Conservation (phyloP, 2,113 vertebrate species). For the Felis chaus region DNA sequence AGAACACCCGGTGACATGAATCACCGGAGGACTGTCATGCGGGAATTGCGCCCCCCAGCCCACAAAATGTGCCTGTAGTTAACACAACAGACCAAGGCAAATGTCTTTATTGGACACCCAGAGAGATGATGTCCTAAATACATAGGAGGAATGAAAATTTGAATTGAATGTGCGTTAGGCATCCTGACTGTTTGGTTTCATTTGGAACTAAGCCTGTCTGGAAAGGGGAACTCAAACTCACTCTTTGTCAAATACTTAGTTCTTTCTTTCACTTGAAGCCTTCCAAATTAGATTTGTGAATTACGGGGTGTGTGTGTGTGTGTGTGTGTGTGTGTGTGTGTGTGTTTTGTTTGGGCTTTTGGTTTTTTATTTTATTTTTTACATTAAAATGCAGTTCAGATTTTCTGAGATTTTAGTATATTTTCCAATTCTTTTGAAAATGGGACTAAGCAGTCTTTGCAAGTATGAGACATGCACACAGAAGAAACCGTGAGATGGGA, state of each 20-base stretch:
- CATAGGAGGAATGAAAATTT: background rate
- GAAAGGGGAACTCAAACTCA: slow-evolving; percentile 64
- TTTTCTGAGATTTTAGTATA: slow-evolving; percentile 64
- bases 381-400: slow-evolving; percentile 60
- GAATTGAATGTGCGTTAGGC: rapidly evolving
- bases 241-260: background rate
- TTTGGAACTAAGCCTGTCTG: slow-evolving; percentile 62
- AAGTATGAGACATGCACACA: slow-evolving; percentile 6
- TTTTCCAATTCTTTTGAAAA: slow-evolving; percentile 63
- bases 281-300: slow-evolving; percentile 68
- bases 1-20: background rate
- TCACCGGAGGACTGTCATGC: background rate
- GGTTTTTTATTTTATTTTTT: slow-evolving; percentile 56
- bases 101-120: background rate
- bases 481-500: slow-evolving; percentile 18
- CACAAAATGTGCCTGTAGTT: background rate
- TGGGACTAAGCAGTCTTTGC: background rate
- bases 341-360: background rate
- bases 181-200: slow-evolving; percentile 34
- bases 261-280: slow-evolving; percentile 70
- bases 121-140: background rate
- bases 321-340: background rate
- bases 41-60: background rate
- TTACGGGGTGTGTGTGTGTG: background rate
- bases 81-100: background rate